Evolutionary conservation across 2,113 vertebrate genomes (phyloP).

Genomic region (Tragelaphus scriptus): DNA sequence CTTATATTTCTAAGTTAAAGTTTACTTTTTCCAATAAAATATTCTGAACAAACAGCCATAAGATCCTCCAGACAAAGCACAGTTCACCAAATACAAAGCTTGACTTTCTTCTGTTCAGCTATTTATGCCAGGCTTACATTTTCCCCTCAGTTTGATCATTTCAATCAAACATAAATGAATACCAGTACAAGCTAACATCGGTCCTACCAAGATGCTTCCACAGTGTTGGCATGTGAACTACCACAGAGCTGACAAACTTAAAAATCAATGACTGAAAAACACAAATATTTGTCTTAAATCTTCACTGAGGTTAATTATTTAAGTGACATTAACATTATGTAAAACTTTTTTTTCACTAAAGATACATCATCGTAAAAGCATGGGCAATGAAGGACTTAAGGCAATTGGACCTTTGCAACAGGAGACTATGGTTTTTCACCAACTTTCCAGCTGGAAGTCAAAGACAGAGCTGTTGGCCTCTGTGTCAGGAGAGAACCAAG

Average conservation of each 20-base stretch:
- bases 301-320: background rate
- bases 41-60: background rate
- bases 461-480: background rate
- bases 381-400: background rate
- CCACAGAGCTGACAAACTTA: conserved; percentile 22
- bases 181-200: background rate
- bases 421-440: background rate
- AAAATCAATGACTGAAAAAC: conserved; percentile 32
- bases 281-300: background rate
- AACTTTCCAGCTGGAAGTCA: background rate
- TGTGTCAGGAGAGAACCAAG: background rate
- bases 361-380: background rate
- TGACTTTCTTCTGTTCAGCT: background rate
- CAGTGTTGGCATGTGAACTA: background rate
- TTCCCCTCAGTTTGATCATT: background rate
- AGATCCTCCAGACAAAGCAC: background rate
- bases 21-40: conserved; percentile 1
- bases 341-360: conserved; percentile 33
- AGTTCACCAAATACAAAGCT: background rate
- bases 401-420: background rate
- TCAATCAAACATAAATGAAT: conserved; percentile 22
- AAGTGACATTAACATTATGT: background rate
- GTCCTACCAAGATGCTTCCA: conserved; percentile 6
- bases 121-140: background rate
- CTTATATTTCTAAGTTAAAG: background rate